Base-by-base conservation (phyloP, 2,888 invertebrate genomes). In the Digitonthophagus gazella region DNA sequence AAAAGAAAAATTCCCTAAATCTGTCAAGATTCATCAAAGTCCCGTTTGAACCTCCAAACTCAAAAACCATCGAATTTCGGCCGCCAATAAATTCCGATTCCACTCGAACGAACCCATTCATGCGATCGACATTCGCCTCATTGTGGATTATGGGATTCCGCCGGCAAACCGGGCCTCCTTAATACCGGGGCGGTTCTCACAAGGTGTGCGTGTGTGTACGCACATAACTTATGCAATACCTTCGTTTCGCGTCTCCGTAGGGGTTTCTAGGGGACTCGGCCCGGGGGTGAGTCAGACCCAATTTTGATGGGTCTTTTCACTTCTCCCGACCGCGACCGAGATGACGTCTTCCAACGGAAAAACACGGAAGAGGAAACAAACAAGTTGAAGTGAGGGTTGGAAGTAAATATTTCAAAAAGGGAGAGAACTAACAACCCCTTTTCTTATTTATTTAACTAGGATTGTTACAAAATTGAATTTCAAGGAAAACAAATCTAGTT, bases 151-250 rank as follows among this genome's bases (percentile, higher is more conserved):
- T 64, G 64, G 57, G 65, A 19, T 65, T 55, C 55, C 16, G 65
- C 58, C 20, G 64, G 65, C 68, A 73, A 72, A 73, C 74, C 72
- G 20, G 61, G 61, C 68, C 61, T 69, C 66, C 66, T 69, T 69
- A 70, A 70, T 67, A 64, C 63, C 67, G 72, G 72, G 75, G 75
- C 75, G 73, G 73, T 76, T 76, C 76, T 75, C 76, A 76, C 76
- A 75, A 75, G 75, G 74, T 75, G 75, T 71, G 72, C 71, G 65
- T 58, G 57, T 61, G 61, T 61, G 61, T 61, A 61, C 61, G 61
- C 19, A 61, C 61, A 61, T 61, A 61, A 61, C 61, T 61, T 61
- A 61, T 20, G 61, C 18, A 61, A 61, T 20, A 61, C 61, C 61
- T 61, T 19, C 28, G 28, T 44, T 44, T 6, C 11, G 11, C 28